Evolutionary conservation across 2,113 vertebrate genomes (phyloP).

Genomic region (Nycticorax nycticorax): DNA sequence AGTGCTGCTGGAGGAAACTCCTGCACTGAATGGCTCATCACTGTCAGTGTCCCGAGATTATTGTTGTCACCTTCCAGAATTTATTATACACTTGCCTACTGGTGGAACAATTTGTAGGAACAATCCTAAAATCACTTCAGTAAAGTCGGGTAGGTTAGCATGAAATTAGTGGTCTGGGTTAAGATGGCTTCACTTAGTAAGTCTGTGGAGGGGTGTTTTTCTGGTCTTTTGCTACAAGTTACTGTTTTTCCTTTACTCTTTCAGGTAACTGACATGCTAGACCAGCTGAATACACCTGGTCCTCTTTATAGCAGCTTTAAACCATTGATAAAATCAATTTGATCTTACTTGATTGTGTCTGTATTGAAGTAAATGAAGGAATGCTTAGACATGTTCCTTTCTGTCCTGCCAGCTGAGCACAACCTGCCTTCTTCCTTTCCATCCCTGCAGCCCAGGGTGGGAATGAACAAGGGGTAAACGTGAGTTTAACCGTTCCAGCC

Average conservation of each 20-base stretch:
- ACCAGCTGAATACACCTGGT: neutral
- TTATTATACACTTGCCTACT: neutral
- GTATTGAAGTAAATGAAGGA: neutral
- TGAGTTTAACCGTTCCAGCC: neutral
- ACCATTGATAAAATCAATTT: fast-evolving
- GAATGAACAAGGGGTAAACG: neutral
- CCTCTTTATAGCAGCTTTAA: neutral
- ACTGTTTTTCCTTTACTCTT: neutral
- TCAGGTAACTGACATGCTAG: neutral
- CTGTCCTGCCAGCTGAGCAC: neutral
- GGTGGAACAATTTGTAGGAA: neutral
- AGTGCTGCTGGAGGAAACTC: neutral
- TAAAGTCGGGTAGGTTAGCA: fast-evolving
- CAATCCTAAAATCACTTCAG: neutral
- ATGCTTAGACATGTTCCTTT: neutral
- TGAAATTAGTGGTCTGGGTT: neutral
- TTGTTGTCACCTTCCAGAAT: neutral
- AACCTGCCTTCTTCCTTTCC: neutral
- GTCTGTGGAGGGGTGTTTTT: neutral
- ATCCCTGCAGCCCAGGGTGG: neutral
- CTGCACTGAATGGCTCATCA: neutral
- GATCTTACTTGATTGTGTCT: neutral
- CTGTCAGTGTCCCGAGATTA: neutral
- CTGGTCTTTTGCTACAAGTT: neutral
- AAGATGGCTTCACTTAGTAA: neutral